Evolutionary conservation across 64 coral and sea anemone genomes (phyloP), one percentile per base, ranked within the genome.

Genomic region (Porites lutea): DNA sequence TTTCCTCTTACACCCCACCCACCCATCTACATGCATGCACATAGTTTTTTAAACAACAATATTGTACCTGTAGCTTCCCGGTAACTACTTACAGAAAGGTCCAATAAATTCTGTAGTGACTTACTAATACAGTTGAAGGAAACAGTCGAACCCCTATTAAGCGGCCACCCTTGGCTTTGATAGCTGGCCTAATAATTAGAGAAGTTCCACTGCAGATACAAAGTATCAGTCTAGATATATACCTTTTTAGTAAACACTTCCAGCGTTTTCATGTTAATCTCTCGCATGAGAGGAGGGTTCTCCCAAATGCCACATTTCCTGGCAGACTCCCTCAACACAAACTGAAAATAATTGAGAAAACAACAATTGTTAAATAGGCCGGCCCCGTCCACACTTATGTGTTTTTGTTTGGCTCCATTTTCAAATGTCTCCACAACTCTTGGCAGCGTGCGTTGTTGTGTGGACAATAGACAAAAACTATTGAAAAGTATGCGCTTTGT

Each of bases 191-290:
- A 62, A 62, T 62, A 62, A 62, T 37, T 37, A 62, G 59, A 62
- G 59, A 62, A 62, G 59, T 62, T 62, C 59, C 59, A 62, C 59
- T 62, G 59, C 59, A 3, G 59, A 37, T 37, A 37, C 27, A 37
- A 37, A 37, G 27, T 37, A 37, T 37, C 27, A 37, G 27, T 37
- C 27, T 37, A 37, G 27, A 37, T 37, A 37, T 37, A 37, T 82
- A 82, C 79, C 79, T 82, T 82, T 19, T 82, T 59, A 53, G 50
- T 82, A 59, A 82, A 59, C 9, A 20, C 58, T 55, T 82, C 79
- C 12, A 62, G 15, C 12, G 53, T 58, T 59, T 82, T 82, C 15
- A 15, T 6, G 13, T 22, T 82, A 6, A 82, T 82, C 14, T 82
- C 79, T 59, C 79, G 48, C 5, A 82, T 20, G 13, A 82, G 58